These are phyloP conservation scores for Myzus persicae DNA, from an alignment of 1,140 invertebrate species.

Conservation along the genomic window DNA sequence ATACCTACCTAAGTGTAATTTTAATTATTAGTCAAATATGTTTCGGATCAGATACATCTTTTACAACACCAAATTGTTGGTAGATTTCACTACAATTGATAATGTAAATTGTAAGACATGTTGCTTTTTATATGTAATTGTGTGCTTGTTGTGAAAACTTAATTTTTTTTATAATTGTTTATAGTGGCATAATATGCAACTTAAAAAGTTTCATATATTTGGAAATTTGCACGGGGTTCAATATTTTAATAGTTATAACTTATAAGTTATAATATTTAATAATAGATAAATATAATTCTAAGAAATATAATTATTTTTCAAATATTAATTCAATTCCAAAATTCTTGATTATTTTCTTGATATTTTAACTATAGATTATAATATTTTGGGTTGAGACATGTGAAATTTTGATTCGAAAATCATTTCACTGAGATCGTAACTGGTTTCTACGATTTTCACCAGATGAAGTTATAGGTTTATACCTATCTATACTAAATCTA, in stretches of 20 bases:
- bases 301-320: background rate
- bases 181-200: background rate
- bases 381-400: background rate
- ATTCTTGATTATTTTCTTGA: too few relatives aligned
- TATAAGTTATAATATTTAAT: too few relatives aligned
- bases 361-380: too few relatives aligned
- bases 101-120: background rate
- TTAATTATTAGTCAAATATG: background rate
- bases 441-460: background rate
- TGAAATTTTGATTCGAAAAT: background rate
- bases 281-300: too few relatives aligned
- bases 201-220: background rate
- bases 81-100: background rate
- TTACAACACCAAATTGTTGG: background rate
- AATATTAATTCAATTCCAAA: background rate
- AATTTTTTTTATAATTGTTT: too few relatives aligned
- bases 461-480: background rate
- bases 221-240: background rate
- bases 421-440: background rate
- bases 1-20: background rate
- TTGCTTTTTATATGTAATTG: too few relatives aligned
- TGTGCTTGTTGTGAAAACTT: too few relatives aligned
- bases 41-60: too few relatives aligned
- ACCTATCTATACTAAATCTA: too few relatives aligned
- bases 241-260: too few relatives aligned